phyloP scores from a whole-genome alignment of 2,888 invertebrate genomes.

The Pimpla rufipes region DNA sequence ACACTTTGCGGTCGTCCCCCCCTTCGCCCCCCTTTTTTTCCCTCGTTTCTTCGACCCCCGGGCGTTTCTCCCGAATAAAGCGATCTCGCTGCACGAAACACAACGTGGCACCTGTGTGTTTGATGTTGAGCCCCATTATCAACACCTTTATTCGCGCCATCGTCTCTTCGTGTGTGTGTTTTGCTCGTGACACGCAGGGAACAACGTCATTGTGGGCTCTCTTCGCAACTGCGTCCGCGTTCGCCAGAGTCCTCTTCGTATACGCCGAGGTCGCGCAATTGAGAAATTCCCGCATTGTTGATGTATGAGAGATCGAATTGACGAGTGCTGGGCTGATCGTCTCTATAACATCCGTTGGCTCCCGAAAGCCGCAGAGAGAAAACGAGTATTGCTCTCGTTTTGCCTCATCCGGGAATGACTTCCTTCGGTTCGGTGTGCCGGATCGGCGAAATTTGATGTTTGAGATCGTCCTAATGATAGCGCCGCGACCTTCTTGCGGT shows the following conservation, averaged over 20 bases:
- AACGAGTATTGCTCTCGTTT: constrained; percentile 20
- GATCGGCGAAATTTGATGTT: constrained; percentile 54
- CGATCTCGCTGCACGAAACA: constrained; percentile 37
- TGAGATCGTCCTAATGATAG: constrained; percentile 29
- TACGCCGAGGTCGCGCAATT: constrained; percentile 48
- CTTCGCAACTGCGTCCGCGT: constrained; percentile 23
- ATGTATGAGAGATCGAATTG: constrained; percentile 56
- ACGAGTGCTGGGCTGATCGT: neutral
- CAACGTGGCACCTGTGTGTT: constrained; percentile 57
- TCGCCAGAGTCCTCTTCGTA: constrained; percentile 1
- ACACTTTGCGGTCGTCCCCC: constrained; percentile 66
- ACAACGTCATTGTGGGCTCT: constrained; percentile 48
- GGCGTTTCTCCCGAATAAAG: constrained; percentile 33
- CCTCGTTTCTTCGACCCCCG: constrained; percentile 2
- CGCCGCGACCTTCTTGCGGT: constrained; percentile 4
- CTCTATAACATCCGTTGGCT: constrained; percentile 61
- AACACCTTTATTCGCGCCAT: constrained; percentile 59
- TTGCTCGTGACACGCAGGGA: constrained; percentile 35
- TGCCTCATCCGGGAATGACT: constrained; percentile 52
- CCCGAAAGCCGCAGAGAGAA: constrained; percentile 42
- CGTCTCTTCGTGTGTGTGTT: constrained; percentile 27
- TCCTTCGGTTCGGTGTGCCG: constrained; percentile 13
- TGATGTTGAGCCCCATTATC: constrained; percentile 57
- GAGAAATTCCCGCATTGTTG: constrained; percentile 53
- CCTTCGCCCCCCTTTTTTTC: constrained; percentile 25